Evolutionary conservation across 2,888 invertebrate species (phyloP).

Genomic region (Elegia similella): DNA sequence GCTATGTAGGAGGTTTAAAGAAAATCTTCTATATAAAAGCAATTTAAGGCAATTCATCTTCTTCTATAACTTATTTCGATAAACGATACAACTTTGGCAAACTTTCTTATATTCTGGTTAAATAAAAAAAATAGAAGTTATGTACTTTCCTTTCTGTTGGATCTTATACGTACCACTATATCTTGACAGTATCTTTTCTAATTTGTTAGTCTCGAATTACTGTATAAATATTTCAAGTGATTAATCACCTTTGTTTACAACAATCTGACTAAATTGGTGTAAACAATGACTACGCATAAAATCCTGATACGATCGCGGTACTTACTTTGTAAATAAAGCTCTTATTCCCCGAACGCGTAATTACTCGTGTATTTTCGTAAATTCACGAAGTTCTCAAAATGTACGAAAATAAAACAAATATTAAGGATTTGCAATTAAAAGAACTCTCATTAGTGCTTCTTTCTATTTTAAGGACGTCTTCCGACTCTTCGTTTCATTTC

Average conservation of each 20-base stretch:
- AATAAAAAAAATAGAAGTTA: no score
- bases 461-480: constrained; percentile 3
- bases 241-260: constrained; percentile 14
- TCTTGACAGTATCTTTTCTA: not conserved
- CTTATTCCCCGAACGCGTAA: not conserved
- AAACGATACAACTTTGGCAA: no score
- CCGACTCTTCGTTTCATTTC: not conserved
- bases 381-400: not conserved
- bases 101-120: no score
- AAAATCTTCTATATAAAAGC: no score
- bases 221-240: constrained; percentile 3
- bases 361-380: constrained; percentile 4
- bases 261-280: constrained; percentile 9
- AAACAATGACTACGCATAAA: constrained; percentile 14
- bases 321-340: constrained; percentile 5
- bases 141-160: no score
- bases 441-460: constrained; percentile 13
- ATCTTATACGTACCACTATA: not conserved
- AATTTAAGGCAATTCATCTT: no score
- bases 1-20: no score
- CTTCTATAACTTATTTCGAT: no score
- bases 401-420: not conserved
- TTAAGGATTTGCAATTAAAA: constrained; percentile 6
- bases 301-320: not conserved
- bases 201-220: not conserved